Evolutionary conservation across 1,140 invertebrate genomes (phyloP), one percentile per base, ranked within the genome.

Genomic region (Hestina assimilis): DNA sequence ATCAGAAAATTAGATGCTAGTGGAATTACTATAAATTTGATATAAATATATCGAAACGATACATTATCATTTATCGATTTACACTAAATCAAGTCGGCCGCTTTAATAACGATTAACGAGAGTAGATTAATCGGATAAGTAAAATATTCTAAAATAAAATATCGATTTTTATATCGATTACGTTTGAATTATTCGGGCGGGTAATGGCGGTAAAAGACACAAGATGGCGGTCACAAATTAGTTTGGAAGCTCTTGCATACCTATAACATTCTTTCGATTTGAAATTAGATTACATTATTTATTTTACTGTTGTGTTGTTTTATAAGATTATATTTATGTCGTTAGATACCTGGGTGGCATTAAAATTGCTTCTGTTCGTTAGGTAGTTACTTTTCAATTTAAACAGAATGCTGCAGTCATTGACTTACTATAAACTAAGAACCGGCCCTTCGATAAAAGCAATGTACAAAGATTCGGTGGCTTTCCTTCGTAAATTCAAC

Each of bases 111-210:
- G 66, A 69, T 67, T 72, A 79, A 83, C 69, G 75, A 62, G 72
- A 79, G 71, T 79, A 77, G 77, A 80, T 82, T 48, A 50, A 64
- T 75, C 66, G 55, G 63, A 64, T 50, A 63, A 47, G 52, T 66
- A 63, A 66, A 72, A 73, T 68, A 66, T 65, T 59, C 50, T 46
- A 45, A 69, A 20, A 38, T 19, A 38, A 38, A 38, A 70, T 69
- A 77, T 74, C 73, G 72, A 77, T 76, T 75, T 72, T 63, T 43
- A 41, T 59, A 76, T 76, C 67, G 73, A 72, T 76, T 74, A 66
- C 48, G 42, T 21, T 45, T 68, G 53, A 72, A 75, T 55, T 72
- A 77, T 72, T 72, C 67, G 70, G 70, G 68, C 72, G 64, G 69
- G 60, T 50, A 60, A 42, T 48, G 26, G 35, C 38, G 12, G 15